A percentile compares a stretch with the other conserved stretches of the same genome.
Evolutionary conservation across 2,113 vertebrate species (phyloP).

Genomic region (Ageneiosus marmoratus): DNA sequence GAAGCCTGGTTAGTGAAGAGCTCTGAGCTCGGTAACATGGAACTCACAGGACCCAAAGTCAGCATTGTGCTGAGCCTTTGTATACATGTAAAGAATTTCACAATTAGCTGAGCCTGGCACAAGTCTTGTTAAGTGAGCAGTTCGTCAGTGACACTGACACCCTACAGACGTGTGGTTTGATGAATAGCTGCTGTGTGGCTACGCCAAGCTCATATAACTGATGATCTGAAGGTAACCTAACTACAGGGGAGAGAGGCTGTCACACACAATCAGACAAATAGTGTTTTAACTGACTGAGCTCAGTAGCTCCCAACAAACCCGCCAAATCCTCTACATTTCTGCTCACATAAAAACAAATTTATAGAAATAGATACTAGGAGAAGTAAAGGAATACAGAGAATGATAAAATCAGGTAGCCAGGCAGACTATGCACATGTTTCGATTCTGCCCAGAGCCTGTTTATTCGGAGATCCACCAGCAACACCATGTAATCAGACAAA

Average conservation of each 20-base stretch:
- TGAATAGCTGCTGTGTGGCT: constrained; percentile 62
- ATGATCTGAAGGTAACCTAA: constrained; percentile 65
- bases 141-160: constrained; percentile 68
- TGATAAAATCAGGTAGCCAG: background rate
- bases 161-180: constrained; percentile 68
- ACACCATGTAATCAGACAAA: constrained; percentile 45
- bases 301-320: background rate
- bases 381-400: background rate
- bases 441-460: constrained; percentile 55
- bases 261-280: constrained; percentile 67
- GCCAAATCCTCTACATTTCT: constrained; percentile 6
- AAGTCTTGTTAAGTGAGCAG: constrained; percentile 54
- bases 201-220: constrained; percentile 60
- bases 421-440: background rate
- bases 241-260: constrained; percentile 60
- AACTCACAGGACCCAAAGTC: background rate
- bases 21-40: no score
- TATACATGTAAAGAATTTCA: constrained; percentile 38
- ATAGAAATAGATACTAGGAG: background rate
- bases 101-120: constrained; percentile 54
- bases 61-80: background rate
- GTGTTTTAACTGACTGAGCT: constrained; percentile 59
- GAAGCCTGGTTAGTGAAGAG: background rate
- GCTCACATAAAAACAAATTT: constrained; percentile 11
- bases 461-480: constrained; percentile 56